A percentile compares a stretch with the other conserved stretches of the same genome.
These are phyloP conservation scores for Ceraclea dissimilis DNA, from an alignment of 2,888 invertebrate species.

Conservation along the genomic window DNA sequence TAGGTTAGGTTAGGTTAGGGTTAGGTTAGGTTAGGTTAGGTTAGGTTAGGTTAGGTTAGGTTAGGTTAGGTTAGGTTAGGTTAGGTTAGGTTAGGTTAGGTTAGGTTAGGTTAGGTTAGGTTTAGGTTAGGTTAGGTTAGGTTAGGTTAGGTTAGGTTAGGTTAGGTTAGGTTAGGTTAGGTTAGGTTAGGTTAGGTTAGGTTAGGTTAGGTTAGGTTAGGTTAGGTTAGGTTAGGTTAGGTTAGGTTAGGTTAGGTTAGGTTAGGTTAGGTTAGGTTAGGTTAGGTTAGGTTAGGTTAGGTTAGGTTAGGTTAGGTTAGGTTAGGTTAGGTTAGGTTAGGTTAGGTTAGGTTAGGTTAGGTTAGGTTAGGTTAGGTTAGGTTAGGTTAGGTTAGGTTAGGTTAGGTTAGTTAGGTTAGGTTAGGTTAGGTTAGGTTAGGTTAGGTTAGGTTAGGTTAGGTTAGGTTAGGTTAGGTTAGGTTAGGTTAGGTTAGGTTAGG, in stretches of 20 bases:
- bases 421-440: neutral
- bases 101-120: slow-evolving; percentile 22
- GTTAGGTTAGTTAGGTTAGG: slow-evolving; percentile 1
- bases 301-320: slow-evolving; percentile 22
- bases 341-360: slow-evolving; percentile 26
- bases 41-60: slow-evolving; percentile 20
- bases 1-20: no score
- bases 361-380: slow-evolving; percentile 11
- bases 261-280: slow-evolving; percentile 23
- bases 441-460: slow-evolving; percentile 22
- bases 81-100: slow-evolving; percentile 23
- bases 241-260: slow-evolving; percentile 24
- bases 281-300: slow-evolving; percentile 21
- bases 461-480: slow-evolving; percentile 26
- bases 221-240: slow-evolving; percentile 23
- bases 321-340: no score
- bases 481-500: slow-evolving; percentile 27
- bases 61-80: slow-evolving; percentile 22
- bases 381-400: slow-evolving; percentile 8
- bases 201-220: slow-evolving; percentile 25
- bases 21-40: no score
- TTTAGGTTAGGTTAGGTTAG: slow-evolving; percentile 25
- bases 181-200: slow-evolving; percentile 27
- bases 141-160: slow-evolving; percentile 24
- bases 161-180: slow-evolving; percentile 27